Conservation (phyloP, 2,888 invertebrate species). For the Phania funesta region DNA sequence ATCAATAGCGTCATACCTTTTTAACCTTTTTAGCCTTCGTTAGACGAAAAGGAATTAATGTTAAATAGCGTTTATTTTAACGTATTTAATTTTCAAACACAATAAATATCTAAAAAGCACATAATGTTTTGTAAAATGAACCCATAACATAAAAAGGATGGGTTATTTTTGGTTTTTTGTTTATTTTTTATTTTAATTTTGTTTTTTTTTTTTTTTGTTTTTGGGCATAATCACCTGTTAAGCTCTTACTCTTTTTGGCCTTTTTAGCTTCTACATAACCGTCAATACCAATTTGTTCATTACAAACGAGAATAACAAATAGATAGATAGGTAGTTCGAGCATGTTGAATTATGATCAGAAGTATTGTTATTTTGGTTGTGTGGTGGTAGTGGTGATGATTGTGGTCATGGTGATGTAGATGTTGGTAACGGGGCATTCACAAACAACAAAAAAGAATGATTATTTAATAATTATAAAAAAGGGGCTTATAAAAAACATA, state of each 20-base stretch:
- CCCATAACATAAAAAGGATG: constrained; percentile 72
- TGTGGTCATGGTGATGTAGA: constrained; percentile 50
- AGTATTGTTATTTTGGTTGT: constrained; percentile 47
- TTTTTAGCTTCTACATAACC: constrained; percentile 92
- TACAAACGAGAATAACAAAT: constrained; percentile 40
- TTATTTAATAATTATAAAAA: constrained; percentile 28
- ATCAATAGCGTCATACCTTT: too few relatives aligned
- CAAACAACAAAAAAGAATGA: constrained; percentile 38
- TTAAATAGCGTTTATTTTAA: too few relatives aligned
- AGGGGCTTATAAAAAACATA: background rate
- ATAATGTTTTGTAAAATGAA: constrained; percentile 21
- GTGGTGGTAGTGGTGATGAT: constrained; percentile 48
- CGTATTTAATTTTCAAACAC: too few relatives aligned
- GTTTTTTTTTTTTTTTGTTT: background rate
- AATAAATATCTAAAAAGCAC: too few relatives aligned
- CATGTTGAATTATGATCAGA: constrained; percentile 50
- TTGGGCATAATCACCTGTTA: constrained; percentile 86
- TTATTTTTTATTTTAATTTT: too few relatives aligned
- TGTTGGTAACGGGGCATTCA: constrained; percentile 46
- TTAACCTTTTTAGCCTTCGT: too few relatives aligned
- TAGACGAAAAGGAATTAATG: too few relatives aligned
- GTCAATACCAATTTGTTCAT: constrained; percentile 50
- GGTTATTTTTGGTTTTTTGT: too few relatives aligned
- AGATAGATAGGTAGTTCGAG: constrained; percentile 41
- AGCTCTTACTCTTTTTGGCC: constrained; percentile 95